phyloP scores from a whole-genome alignment of 1,140 invertebrate species.

The Aphaenogaster ashmeadi region DNA sequence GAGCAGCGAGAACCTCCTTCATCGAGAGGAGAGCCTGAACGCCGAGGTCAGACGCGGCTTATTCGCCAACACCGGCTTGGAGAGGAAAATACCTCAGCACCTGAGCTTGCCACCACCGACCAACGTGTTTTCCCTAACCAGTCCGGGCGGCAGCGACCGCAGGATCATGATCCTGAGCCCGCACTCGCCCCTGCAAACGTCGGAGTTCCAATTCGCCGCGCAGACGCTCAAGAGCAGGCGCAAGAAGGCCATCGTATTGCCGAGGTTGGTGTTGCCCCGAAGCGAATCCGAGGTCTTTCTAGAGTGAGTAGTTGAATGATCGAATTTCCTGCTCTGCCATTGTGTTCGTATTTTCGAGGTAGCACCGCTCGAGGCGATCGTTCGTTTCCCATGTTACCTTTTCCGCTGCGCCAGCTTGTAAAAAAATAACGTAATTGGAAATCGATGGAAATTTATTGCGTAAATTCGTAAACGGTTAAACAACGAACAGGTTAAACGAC shows the following conservation, averaged over 20 bases:
- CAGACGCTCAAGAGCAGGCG: constrained; percentile 89
- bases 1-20: constrained; percentile 88
- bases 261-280: constrained; percentile 91
- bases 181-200: constrained; percentile 89
- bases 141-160: constrained; percentile 87
- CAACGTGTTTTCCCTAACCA: constrained; percentile 87
- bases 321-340: constrained; percentile 22
- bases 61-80: constrained; percentile 89
- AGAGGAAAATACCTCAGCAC: constrained; percentile 89
- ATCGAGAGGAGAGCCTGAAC: constrained; percentile 88
- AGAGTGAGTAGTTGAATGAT: constrained; percentile 88
- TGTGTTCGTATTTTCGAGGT: constrained; percentile 26
- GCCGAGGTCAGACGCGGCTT: constrained; percentile 90
- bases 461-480: neutral
- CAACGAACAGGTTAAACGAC: too few species aligned
- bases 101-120: constrained; percentile 90
- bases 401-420: too few species aligned
- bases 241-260: constrained; percentile 92
- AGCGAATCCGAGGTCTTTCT: constrained; percentile 90
- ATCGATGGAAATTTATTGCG: constrained; percentile 4
- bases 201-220: constrained; percentile 88
- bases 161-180: constrained; percentile 92
- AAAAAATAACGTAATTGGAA: constrained; percentile 1
- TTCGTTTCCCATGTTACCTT: neutral
- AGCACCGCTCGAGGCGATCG: constrained; percentile 6